Percentiles rank a stretch among this genome's conserved stretches.
Evolutionary conservation across 2,888 invertebrate species (phyloP).

Genomic region (Monochamus alternatus): DNA sequence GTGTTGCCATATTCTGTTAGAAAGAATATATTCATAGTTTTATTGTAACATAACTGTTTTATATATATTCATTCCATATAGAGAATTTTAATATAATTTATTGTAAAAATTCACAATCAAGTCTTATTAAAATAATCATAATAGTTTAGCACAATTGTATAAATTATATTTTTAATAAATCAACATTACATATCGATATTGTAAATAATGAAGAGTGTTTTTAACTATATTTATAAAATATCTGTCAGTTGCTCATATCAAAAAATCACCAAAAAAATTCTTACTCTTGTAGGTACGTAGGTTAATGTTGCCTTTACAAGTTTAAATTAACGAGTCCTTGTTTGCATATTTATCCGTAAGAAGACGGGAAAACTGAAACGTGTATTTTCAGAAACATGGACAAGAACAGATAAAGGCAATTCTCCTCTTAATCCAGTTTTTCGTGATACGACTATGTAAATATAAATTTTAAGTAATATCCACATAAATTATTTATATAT

Average conservation of each 20-base stretch:
- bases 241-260: neutral
- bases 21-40: slow-evolving; percentile 2
- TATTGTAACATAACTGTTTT: neutral
- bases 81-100: neutral
- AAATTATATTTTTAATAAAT: slow-evolving; percentile 20
- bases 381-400: too few relatives aligned
- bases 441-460: too few relatives aligned
- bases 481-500: too few relatives aligned
- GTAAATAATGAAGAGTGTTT: slow-evolving; percentile 26
- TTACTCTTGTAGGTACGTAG: neutral
- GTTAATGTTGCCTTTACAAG: too few relatives aligned
- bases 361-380: too few relatives aligned
- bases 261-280: too few relatives aligned
- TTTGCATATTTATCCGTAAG: too few relatives aligned
- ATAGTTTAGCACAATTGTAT: slow-evolving; percentile 17
- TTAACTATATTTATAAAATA: slow-evolving; percentile 13
- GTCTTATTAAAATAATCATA: slow-evolving; percentile 14
- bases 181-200: slow-evolving; percentile 14
- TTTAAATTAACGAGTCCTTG: too few relatives aligned
- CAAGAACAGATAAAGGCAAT: too few relatives aligned
- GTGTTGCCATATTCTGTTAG: slow-evolving; percentile 14
- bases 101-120: neutral
- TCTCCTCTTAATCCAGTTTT: too few relatives aligned
- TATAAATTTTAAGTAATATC: too few relatives aligned
- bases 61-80: neutral